These are phyloP conservation scores for Ptilonorhynchus violaceus DNA, from an alignment of 2,113 vertebrate genomes.

Conservation along the genomic window DNA sequence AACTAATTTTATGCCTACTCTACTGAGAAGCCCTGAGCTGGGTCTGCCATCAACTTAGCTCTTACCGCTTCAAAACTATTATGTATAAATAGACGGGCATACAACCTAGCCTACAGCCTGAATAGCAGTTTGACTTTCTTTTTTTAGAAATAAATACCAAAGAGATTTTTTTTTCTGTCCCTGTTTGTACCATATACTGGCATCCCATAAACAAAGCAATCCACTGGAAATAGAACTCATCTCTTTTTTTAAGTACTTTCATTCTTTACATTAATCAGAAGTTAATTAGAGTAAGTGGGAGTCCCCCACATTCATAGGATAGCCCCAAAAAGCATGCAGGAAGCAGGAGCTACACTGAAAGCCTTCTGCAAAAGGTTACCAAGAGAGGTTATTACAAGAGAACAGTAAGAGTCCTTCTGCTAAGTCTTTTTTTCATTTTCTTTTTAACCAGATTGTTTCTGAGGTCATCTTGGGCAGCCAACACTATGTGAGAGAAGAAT, in stretches of 20 bases:
- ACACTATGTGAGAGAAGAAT: conserved; percentile 76
- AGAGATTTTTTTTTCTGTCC: not conserved
- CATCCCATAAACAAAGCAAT: not conserved
- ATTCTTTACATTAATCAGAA: not conserved
- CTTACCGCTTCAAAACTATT: not conserved
- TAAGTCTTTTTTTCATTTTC: not conserved
- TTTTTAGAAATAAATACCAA: not conserved
- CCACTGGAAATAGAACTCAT: not conserved
- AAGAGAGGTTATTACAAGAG: not conserved
- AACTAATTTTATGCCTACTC: conserved; percentile 3
- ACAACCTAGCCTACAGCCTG: not conserved
- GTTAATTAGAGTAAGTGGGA: not conserved
- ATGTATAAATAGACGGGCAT: not conserved
- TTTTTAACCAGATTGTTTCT: conserved; percentile 42
- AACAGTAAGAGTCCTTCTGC: not conserved
- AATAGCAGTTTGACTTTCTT: not conserved
- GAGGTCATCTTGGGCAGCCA: conserved; percentile 57
- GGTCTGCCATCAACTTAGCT: not conserved
- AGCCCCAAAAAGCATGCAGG: not conserved
- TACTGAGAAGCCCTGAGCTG: not conserved
- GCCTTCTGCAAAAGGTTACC: not conserved
- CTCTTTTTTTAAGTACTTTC: not conserved
- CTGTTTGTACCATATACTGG: not conserved
- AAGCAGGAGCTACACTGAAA: not conserved
- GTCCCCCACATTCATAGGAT: not conserved